Percentiles rank a stretch among this genome's conserved stretches.
Conservation (phyloP, 1,140 invertebrate species). For the Bacillus rossius region DNA sequence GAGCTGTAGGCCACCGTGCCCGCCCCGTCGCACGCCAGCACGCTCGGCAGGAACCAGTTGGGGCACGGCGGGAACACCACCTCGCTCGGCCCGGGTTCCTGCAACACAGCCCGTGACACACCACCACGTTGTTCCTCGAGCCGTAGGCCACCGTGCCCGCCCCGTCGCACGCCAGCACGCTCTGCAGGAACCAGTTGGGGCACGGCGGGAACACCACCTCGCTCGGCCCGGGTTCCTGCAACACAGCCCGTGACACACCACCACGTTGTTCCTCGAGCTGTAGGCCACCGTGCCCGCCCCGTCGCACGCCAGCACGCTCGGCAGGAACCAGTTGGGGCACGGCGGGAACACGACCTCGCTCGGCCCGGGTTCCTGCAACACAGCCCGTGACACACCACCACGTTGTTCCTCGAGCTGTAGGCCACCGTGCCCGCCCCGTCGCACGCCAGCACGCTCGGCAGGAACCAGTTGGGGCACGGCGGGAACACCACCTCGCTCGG, state of each 20-base stretch:
- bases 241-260: no score
- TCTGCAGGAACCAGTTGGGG: conserved; percentile 64
- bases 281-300: no score
- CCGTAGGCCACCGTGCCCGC: conserved; percentile 62
- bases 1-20: conserved; percentile 38
- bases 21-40: conserved; percentile 48
- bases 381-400: no score
- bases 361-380: no score
- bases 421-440: conserved; percentile 55
- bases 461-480: conserved; percentile 68
- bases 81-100: conserved; percentile 28
- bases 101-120: conserved; percentile 33
- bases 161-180: conserved; percentile 50
- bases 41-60: conserved; percentile 46
- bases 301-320: no score
- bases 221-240: no score
- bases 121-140: conserved; percentile 45
- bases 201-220: conserved; percentile 56
- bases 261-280: no score
- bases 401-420: conserved; percentile 53
- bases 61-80: conserved; percentile 35
- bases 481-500: conserved; percentile 56
- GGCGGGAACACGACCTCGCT: no score
- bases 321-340: no score
- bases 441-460: conserved; percentile 52